phyloP scores from a whole-genome alignment of 2,113 vertebrate species.

The Dendrocopos noguchii region DNA sequence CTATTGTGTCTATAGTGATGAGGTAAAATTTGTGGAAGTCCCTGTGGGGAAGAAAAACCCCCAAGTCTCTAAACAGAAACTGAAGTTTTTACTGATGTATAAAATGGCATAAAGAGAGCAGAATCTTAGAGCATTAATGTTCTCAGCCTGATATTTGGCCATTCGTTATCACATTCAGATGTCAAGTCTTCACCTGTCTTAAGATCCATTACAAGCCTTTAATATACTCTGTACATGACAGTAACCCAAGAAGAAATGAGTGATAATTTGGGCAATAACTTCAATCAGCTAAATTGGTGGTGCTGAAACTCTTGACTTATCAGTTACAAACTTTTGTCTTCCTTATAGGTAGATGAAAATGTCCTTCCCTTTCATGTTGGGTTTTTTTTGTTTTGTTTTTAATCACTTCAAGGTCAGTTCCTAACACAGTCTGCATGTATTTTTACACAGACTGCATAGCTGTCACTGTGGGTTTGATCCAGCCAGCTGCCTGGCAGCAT shows the following conservation, averaged over 20 bases:
- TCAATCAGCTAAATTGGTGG: neutral
- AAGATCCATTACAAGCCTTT: neutral
- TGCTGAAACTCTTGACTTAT: slow-evolving; percentile 48
- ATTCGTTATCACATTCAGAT: neutral
- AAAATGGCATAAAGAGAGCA: neutral
- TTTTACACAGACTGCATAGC: neutral
- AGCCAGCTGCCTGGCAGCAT: neutral
- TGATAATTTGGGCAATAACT: slow-evolving; percentile 22
- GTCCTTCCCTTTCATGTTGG: neutral
- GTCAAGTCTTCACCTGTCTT: slow-evolving; percentile 5
- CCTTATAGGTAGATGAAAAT: neutral
- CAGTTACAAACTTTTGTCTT: slow-evolving; percentile 1
- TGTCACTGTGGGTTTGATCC: neutral
- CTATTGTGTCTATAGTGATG: neutral
- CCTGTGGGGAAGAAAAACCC: too few species aligned
- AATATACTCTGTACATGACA: neutral
- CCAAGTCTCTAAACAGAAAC: neutral
- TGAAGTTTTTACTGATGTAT: neutral
- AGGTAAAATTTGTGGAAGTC: neutral
- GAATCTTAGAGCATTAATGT: neutral
- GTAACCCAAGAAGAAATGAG: neutral
- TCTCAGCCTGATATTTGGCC: neutral
- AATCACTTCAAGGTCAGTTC: neutral
- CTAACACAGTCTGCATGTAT: neutral
- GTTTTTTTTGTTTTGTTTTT: neutral